Conservation (phyloP, 2,888 invertebrate species). For the Ormyrus thymus region DNA sequence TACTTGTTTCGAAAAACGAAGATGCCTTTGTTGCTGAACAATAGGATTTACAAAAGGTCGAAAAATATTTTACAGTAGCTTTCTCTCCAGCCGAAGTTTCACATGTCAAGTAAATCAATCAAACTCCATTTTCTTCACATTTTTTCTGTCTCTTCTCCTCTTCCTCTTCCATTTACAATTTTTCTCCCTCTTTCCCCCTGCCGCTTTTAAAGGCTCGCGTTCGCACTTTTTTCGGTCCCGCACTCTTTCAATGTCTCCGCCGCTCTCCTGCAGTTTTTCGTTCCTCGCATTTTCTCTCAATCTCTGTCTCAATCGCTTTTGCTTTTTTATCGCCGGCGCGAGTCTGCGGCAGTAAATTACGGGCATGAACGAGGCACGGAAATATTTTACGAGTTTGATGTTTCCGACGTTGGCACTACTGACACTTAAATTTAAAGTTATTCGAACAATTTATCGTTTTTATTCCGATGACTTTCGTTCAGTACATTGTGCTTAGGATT, state of each 20-base stretch:
- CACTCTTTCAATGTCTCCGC: background rate
- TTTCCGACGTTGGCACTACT: background rate
- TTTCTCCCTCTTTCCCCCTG: background rate
- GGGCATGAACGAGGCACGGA: background rate
- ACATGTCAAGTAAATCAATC: too few species aligned
- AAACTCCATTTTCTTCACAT: background rate
- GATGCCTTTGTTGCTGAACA: too few species aligned
- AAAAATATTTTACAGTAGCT: too few species aligned
- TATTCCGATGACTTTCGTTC: background rate
- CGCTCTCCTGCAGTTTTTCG: background rate
- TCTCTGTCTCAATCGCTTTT: background rate
- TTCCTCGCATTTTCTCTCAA: background rate
- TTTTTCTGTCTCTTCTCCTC: background rate
- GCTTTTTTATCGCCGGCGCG: background rate
- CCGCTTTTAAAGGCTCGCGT: background rate
- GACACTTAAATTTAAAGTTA: conserved; percentile 1
- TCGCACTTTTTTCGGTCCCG: background rate
- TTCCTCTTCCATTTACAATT: background rate
- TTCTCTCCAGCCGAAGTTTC: too few species aligned
- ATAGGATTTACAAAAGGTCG: too few species aligned
- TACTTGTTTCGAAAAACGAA: too few species aligned
- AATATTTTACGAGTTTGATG: conserved; percentile 18
- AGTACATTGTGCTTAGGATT: too few species aligned
- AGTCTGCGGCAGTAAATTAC: conserved; percentile 5
- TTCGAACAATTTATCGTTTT: background rate